A percentile compares a stretch with the other conserved stretches of the same genome.
Evolutionary conservation across 2,888 invertebrate species (phyloP).

Genomic region (Callyntrura guangdongensis): DNA sequence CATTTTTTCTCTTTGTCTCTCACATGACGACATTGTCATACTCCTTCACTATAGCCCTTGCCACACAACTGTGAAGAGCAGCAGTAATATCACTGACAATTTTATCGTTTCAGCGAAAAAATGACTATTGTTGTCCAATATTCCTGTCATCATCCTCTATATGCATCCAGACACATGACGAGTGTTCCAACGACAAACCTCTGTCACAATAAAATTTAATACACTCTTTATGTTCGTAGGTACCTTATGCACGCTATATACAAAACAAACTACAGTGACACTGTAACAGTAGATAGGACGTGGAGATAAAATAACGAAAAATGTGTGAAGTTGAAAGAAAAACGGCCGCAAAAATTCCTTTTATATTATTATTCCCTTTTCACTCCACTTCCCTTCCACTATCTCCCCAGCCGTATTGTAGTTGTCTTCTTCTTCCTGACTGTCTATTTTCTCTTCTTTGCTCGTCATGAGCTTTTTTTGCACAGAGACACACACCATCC

Average conservation of each 20-base stretch:
- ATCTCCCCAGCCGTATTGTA: conserved; percentile 13
- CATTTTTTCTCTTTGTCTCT: not conserved
- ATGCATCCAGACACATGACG: conserved; percentile 27
- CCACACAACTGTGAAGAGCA: not conserved
- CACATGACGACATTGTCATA: not conserved
- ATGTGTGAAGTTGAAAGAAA: conserved; percentile 38
- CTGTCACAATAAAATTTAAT: not conserved
- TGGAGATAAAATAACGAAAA: conserved; percentile 13
- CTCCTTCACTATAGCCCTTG: not conserved
- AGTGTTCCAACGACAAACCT: conserved; percentile 1
- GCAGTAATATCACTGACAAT: not conserved
- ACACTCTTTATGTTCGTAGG: not conserved
- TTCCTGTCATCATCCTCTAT: conserved; percentile 37
- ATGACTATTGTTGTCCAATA: conserved; percentile 41
- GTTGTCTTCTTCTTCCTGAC: conserved; percentile 9
- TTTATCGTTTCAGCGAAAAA: not conserved
- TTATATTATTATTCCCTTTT: conserved; percentile 48
- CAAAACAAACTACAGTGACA: not conserved
- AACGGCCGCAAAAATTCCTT: conserved; percentile 44
- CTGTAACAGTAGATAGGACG: not conserved
- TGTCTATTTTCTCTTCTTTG: conserved; percentile 2
- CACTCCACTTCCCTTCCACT: conserved; percentile 27
- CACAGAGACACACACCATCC: not conserved
- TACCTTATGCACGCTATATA: not conserved
- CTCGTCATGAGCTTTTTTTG: not conserved